Evolutionary conservation across 2,888 invertebrate species (phyloP), one percentile per base, ranked within the genome.

Genomic region (Drosophila kambysellisi): DNA sequence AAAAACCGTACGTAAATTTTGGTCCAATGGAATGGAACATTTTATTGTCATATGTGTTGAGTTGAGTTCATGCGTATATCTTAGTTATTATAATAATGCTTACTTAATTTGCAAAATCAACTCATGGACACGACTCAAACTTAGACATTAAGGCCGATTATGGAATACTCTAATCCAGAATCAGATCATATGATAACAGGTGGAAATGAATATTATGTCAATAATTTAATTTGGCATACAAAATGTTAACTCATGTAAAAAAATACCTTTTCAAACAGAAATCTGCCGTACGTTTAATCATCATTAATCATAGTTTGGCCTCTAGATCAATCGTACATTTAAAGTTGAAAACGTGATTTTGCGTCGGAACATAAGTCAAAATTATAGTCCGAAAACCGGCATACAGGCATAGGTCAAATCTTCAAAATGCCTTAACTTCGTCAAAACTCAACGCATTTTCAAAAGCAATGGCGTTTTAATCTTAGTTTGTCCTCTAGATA

Each of bases 1-100:
- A 37, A 3, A 46, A n/a, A 12, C 9, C 0, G 0, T 25, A 32
- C 12, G 12, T 11, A 5, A 3, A 3, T 12, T 39, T 53, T 37
- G 70, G 2, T 20, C 0, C 48, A 48, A 32, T 56, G 74, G 48
- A 73, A 64, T 73, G 48, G 35, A 73, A 72, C 74, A 59, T 52
- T 32, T 30, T 11, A 9, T 17, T 17, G 17, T 15, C 15, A 46
- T 15, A 25, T 46, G 46, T 15, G 41, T 20, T 20, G 12, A 20
- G 9, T 17, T 39, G 2, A 8, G 20, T 20, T 20, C 7, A 46
- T 46, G 20, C 4, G 4, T 4, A 20, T 20, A 3, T 20, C 17
- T 39, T 39, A 9, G 39, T 12, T 7, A 20, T 12, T 6, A 0
- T 41, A 20, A 20, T 20, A n/a, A n/a, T n/a, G 20, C 5, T 48